Evolutionary conservation across 2,113 vertebrate species (phyloP).

Genomic region (Corythoichthys intestinalis): DNA sequence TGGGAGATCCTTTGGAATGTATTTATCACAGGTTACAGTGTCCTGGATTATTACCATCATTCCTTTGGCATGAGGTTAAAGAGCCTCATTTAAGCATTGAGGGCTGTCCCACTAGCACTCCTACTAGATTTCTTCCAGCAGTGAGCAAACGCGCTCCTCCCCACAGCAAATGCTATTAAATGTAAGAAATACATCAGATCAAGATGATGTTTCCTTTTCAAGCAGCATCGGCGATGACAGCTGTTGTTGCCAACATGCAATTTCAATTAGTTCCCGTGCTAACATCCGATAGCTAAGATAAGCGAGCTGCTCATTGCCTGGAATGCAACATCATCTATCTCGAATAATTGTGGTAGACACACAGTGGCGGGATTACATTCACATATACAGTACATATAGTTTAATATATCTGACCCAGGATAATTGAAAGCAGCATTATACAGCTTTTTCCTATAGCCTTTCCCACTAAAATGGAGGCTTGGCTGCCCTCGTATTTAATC

Average conservation of each 20-base stretch:
- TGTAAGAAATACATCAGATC: conserved; percentile 32
- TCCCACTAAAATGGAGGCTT: no score
- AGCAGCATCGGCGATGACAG: neutral
- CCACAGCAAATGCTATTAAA: conserved; percentile 55
- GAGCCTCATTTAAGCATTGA: conserved; percentile 46
- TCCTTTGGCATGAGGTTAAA: conserved; percentile 35
- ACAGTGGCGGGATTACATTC: neutral
- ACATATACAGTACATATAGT: neutral
- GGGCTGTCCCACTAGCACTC: conserved; percentile 24
- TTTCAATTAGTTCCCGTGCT: neutral
- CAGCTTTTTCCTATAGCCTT: no score
- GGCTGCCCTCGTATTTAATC: no score
- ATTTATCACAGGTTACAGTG: conserved; percentile 45
- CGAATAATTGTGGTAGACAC: neutral
- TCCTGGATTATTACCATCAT: conserved; percentile 51
- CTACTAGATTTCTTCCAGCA: conserved; percentile 30
- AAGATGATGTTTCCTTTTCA: conserved; percentile 48
- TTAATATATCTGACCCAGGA: no score
- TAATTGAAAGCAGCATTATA: no score
- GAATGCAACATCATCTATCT: neutral
- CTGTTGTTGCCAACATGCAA: conserved; percentile 50
- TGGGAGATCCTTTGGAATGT: conserved; percentile 22
- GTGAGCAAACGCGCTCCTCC: conserved; percentile 9
- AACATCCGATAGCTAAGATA: neutral
- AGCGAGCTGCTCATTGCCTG: neutral